Percentiles rank a stretch among this genome's conserved stretches.
Conservation (phyloP, 2,113 vertebrate species). For the Melanotaenia duboulayi region DNA sequence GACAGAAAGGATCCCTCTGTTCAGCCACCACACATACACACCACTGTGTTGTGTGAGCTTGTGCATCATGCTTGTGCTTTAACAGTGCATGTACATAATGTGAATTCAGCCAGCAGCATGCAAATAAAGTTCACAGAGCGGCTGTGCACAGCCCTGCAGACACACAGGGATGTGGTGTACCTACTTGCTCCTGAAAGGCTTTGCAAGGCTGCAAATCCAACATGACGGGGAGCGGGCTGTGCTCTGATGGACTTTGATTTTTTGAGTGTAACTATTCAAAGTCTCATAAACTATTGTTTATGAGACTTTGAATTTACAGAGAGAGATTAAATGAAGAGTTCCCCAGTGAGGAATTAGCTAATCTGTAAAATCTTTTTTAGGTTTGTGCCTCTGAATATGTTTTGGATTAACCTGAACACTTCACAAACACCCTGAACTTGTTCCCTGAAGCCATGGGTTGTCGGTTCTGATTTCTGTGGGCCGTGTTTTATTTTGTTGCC, state of each 20-base stretch:
- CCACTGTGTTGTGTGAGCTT: conserved; percentile 32
- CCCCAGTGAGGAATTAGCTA: background rate
- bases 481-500: no score
- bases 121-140: conserved; percentile 59
- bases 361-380: conserved; percentile 2
- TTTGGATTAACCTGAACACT: background rate
- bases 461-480: conserved; percentile 28
- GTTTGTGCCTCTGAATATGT: conserved; percentile 4
- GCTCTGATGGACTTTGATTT: conserved; percentile 41
- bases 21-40: conserved; percentile 43
- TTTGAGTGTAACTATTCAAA: conserved; percentile 14
- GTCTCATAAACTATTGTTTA: background rate
- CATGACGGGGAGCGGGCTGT: background rate
- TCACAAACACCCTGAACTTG: background rate
- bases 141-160: conserved; percentile 37
- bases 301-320: conserved; percentile 8
- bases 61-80: conserved; percentile 46
- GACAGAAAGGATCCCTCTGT: conserved; percentile 82
- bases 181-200: conserved; percentile 24
- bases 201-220: conserved; percentile 31
- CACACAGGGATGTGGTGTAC: conserved; percentile 23
- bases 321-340: conserved; percentile 10
- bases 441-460: conserved; percentile 1
- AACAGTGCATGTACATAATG: conserved; percentile 40
- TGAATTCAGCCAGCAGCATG: conserved; percentile 39